Evolutionary conservation across 2,797 vertebrate species (phyloP), one percentile per base, ranked within the genome.

Genomic region (Notamacropus eugenii): DNA sequence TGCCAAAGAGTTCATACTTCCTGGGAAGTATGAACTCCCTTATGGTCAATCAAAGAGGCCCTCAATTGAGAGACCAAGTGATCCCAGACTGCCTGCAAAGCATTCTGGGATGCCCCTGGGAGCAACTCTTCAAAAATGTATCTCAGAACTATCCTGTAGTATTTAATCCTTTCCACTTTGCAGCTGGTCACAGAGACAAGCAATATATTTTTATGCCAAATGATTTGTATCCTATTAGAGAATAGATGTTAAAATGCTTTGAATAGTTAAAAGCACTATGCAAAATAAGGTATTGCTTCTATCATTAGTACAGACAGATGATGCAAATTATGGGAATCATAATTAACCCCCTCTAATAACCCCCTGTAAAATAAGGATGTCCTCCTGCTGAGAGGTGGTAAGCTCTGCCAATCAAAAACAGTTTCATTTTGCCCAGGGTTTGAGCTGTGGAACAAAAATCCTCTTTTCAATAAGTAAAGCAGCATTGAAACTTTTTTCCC

Each of bases 291-390:
- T 90, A 8, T 46, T 67, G 50, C 94, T 94, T 27, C 91, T 74
- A 12, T 3, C 58, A 16, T 95, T 97, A 90, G 95, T 95, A 96
- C 94, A 93, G 62, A 90, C n/a, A 96, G 87, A 82, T 93, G 3
- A 54, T 82, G 91, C 16, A 94, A 27, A 3, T 95, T 93, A 94
- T 24, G n/a, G n/a, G 54, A 58, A 93, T 93, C 57, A 95, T 74
- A 96, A 97, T 95, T 93, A 95, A 96, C 8, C 55, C 90, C 93
- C 95, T 95, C 62, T 82, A 82, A 82, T 82, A 82, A 82, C 74
- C 74, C 40, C 74, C 40, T 82, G 74, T 46, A 96, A 96, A 74
- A 31, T 59, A 92, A 52, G 96, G 91, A 90, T 92, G 11, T 90
- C 4, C 12, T 96, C 31, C n/a, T 93, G 24, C 13, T 93, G 54